These are phyloP conservation scores for Proisotoma minuta DNA, from an alignment of 2,888 invertebrate species.

Conservation along the genomic window DNA sequence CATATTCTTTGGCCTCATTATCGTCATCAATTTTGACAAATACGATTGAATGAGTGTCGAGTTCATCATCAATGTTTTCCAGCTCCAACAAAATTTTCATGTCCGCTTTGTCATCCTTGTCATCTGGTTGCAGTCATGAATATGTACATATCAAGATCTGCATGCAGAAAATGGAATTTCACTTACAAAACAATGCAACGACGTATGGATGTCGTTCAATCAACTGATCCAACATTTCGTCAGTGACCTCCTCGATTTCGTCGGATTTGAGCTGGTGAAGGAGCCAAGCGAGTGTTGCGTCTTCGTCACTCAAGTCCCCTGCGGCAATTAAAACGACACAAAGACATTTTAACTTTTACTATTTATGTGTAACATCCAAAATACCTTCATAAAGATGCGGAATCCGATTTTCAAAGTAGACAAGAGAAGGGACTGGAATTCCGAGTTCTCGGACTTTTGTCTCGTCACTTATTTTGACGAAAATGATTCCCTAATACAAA, in stretches of 20 bases:
- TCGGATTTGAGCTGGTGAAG: slow-evolving; percentile 78
- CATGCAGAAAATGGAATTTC: slow-evolving; percentile 15
- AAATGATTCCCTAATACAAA: slow-evolving; percentile 72
- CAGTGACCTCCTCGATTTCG: slow-evolving; percentile 89
- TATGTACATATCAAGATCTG: no score
- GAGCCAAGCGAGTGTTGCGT: slow-evolving; percentile 80
- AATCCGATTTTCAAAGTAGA: slow-evolving; percentile 87
- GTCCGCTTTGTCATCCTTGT: slow-evolving; percentile 85
- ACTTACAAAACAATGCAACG: slow-evolving; percentile 87
- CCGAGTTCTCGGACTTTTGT: slow-evolving; percentile 88
- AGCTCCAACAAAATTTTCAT: slow-evolving; percentile 58
- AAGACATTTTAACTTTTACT: no score
- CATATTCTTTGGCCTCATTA: slow-evolving; percentile 82
- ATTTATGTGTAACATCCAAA: no score
- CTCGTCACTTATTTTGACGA: slow-evolving; percentile 86
- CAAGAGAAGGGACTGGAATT: slow-evolving; percentile 76
- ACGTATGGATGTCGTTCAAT: slow-evolving; percentile 82
- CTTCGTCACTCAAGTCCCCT: no score
- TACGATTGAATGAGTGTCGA: slow-evolving; percentile 83
- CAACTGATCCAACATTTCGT: slow-evolving; percentile 87
- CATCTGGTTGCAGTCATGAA: no score
- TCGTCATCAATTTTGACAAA: slow-evolving; percentile 88
- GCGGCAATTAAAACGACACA: no score
- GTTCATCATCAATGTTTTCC: slow-evolving; percentile 91
- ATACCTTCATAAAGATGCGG: slow-evolving; percentile 85